Percentiles rank a stretch among this genome's conserved stretches.
These are phyloP conservation scores for Gopherus evgoodei DNA, from an alignment of 2,113 vertebrate species.

Conservation along the genomic window DNA sequence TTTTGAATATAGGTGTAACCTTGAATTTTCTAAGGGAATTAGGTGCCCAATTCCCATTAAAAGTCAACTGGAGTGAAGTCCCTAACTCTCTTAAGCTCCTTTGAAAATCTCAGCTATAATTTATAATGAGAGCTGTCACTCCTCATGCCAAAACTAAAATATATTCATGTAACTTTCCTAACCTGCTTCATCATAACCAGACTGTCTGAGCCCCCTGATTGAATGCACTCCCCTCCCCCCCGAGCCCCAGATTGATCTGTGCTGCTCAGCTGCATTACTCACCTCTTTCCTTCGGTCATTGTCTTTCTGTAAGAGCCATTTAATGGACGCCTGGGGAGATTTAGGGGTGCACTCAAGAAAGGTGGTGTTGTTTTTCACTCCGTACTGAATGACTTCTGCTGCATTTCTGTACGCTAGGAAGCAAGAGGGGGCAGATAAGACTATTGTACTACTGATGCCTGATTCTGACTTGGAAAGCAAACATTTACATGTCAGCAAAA, in stretches of 20 bases:
- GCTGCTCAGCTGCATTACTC: conserved; percentile 1
- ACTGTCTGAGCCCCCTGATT: neutral
- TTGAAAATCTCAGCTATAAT: neutral
- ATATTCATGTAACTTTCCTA: neutral
- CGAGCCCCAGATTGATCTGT: neutral
- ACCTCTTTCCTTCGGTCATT: conserved; percentile 98
- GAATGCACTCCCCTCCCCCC: neutral
- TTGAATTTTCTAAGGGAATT: neutral
- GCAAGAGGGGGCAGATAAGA: conserved; percentile 16
- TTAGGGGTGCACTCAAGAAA: conserved; percentile 96
- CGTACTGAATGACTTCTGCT: conserved; percentile 93
- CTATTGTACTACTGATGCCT: neutral
- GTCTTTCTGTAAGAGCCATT: conserved; percentile 95
- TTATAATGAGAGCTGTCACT: neutral
- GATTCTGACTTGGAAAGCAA: neutral
- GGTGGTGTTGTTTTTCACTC: conserved; percentile 96
- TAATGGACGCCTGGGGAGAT: conserved; percentile 93
- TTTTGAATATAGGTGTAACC: neutral
- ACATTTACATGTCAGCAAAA: neutral
- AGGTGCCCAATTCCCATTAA: neutral
- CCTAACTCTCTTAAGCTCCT: neutral
- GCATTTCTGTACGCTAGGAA: conserved; percentile 94
- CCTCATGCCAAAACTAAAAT: neutral
- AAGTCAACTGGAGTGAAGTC: neutral
- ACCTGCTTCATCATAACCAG: neutral